Evolutionary conservation across 2,888 invertebrate genomes (phyloP), one percentile per base, ranked within the genome.

Genomic region (Pycnomerus fuliginosus): DNA sequence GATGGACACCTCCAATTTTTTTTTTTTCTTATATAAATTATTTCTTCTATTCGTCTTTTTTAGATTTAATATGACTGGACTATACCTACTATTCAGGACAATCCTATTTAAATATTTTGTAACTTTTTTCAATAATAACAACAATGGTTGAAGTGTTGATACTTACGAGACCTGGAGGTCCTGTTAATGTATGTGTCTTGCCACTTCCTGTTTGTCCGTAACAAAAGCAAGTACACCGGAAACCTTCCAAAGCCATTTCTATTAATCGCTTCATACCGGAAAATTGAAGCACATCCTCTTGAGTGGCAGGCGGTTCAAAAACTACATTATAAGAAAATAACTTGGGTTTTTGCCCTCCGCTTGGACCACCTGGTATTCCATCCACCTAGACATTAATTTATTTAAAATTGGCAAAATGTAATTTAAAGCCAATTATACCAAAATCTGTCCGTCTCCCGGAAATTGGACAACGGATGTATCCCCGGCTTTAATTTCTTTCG

Each of bases 191-290:
- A 68, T 95, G 94, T 0, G 96, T 96, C 75, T 96, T 96, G 3
- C 96, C 96, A 55, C 93, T 93, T 27, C 96, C 95, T 0, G 96
- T 96, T 75, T 96, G 96, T 1, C 96, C 96, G 72, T 96, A 96
- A 67, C 96, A 96, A 73, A 96, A 91, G 15, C 88, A 90, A 1
- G 96, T 96, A 65, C 93, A 92, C 16, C 90, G 87, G 70, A 93
- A 96, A 13, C 96, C 96, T 67, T 93, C 92, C 22, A 95, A 83
- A 1, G 93, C 90, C 92, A 95, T 94, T 69, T 94, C 91, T 43
- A 96, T 83, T 10, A 96, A 82, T 34, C 90, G 79, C 66, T 90
- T 93, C 48, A 95, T 83, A 1, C 95, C 95, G 0, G 89, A 93
- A 73, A 88, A 90, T 67, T 93, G 89, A 45, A 96, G 76, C 29